A percentile compares a stretch with the other conserved stretches of the same genome.
Evolutionary conservation across 2,113 vertebrate species (phyloP).

Genomic region (Bucco capensis): DNA sequence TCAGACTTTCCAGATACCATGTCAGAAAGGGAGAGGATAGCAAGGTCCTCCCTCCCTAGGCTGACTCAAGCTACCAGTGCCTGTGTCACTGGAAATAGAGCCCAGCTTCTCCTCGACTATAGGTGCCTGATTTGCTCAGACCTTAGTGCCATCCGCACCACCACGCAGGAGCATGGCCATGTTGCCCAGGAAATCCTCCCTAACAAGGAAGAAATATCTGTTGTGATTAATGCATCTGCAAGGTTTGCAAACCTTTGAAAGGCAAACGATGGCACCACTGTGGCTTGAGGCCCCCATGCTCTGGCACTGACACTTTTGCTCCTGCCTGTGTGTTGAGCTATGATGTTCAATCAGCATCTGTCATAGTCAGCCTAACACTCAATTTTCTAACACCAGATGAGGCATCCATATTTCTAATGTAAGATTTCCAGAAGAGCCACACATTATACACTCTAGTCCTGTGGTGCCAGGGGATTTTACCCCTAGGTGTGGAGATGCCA

Average conservation of each 20-base stretch:
- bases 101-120: neutral
- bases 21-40: neutral
- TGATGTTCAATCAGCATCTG: neutral
- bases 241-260: neutral
- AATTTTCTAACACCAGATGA: neutral
- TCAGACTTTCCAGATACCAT: neutral
- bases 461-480: neutral
- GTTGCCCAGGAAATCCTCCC: neutral
- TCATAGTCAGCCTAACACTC: neutral
- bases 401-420: neutral
- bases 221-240: neutral
- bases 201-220: neutral
- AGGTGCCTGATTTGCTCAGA: neutral
- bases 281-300: neutral
- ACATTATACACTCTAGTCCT: neutral
- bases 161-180: neutral
- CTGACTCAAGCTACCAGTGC: neutral
- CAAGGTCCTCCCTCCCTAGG: neutral
- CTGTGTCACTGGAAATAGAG: neutral
- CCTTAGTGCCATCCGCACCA: neutral
- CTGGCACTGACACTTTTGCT: neutral
- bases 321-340: neutral
- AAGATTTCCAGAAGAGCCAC: neutral
- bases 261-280: neutral
- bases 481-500: neutral